These are phyloP conservation scores for Zalophus californianus DNA, from an alignment of 2,797 vertebrate species.

Conservation along the genomic window DNA sequence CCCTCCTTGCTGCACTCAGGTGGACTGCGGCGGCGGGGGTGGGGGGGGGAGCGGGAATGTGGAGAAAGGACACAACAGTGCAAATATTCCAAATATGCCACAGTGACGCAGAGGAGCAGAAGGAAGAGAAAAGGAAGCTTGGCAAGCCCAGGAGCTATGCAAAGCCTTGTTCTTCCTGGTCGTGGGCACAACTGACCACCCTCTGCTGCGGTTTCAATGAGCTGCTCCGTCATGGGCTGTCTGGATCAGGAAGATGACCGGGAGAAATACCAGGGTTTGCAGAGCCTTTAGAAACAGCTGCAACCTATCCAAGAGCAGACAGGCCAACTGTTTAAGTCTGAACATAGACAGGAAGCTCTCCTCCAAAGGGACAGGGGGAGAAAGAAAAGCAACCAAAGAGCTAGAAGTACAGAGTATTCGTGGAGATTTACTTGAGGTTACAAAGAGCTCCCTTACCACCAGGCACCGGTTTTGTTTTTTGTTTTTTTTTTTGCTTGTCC, in stretches of 20 bases:
- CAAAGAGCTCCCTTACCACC: not conserved
- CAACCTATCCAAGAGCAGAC: not conserved
- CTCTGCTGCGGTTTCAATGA: rapidly evolving
- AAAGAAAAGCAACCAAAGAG: not conserved
- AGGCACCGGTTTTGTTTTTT: not conserved
- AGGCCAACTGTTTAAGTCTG: not conserved
- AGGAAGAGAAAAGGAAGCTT: not conserved
- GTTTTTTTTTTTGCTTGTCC: not conserved
- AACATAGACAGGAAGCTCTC: not conserved
- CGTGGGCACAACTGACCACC: not conserved
- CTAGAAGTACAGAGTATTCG: rapidly evolving
- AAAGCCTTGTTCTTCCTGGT: not conserved
- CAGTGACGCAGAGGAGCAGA: not conserved
- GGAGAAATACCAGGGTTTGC: not conserved
- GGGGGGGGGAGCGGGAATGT: no score
- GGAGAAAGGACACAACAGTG: not conserved
- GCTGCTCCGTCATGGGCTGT: not conserved
- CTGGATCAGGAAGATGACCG: not conserved
- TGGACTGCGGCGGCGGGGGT: not conserved
- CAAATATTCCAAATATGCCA: not conserved
- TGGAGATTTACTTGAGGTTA: not conserved
- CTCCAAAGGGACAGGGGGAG: not conserved
- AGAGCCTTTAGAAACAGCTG: not conserved
- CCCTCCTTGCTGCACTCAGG: not conserved
- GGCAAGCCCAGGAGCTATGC: not conserved